phyloP scores from a whole-genome alignment of 2,888 invertebrate species.

The Thysanoteuthis rhombus region DNA sequence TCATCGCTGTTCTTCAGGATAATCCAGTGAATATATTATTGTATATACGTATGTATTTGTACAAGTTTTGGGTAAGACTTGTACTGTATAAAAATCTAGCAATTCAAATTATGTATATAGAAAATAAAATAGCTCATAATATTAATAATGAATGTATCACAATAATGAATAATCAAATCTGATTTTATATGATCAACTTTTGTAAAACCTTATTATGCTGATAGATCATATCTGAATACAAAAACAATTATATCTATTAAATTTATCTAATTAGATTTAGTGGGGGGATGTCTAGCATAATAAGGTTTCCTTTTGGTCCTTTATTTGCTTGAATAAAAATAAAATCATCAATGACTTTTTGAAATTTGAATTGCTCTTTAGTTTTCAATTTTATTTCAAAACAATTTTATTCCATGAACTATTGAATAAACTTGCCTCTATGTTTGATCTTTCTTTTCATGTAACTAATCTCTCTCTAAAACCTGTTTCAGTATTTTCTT shows the following conservation, averaged over 20 bases:
- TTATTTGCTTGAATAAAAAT: neutral
- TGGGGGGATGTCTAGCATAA: neutral
- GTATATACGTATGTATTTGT: neutral
- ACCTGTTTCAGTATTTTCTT: constrained; percentile 48
- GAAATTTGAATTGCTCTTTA: neutral
- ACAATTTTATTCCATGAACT: neutral
- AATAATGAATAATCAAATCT: too few species aligned
- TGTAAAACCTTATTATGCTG: too few species aligned
- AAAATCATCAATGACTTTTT: neutral
- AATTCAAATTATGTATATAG: too few species aligned
- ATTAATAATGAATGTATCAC: too few species aligned
- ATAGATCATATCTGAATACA: too few species aligned
- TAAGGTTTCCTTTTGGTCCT: neutral
- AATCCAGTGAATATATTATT: neutral
- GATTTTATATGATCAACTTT: too few species aligned
- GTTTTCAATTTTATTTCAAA: neutral
- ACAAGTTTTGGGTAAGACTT: neutral
- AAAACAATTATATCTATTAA: too few species aligned
- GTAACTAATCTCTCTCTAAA: neutral
- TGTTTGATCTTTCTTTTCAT: neutral
- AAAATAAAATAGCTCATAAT: too few species aligned
- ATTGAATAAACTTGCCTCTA: neutral
- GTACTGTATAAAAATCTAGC: too few species aligned
- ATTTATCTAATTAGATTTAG: too few species aligned
- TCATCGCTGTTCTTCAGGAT: too few species aligned